phyloP scores from a whole-genome alignment of 1,140 invertebrate genomes.

The Sitobion miscanthi region DNA sequence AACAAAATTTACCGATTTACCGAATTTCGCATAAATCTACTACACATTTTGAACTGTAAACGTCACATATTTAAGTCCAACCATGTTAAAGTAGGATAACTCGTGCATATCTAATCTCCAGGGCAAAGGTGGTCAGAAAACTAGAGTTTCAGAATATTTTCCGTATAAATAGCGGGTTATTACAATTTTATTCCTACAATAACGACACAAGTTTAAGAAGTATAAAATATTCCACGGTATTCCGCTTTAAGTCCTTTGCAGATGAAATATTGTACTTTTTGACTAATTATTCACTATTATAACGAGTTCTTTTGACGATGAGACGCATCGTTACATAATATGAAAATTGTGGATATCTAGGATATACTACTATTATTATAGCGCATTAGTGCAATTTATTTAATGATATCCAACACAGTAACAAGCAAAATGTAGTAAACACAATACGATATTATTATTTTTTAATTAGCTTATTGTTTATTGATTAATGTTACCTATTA shows the following conservation, averaged over 20 bases:
- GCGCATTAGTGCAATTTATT: not conserved
- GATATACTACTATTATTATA: not conserved
- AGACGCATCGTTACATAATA: not conserved
- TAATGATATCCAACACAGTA: not conserved
- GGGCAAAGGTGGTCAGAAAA: not conserved
- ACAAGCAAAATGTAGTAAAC: not conserved
- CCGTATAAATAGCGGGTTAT: not conserved
- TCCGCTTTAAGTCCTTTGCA: not conserved
- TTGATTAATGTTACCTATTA: too few relatives aligned
- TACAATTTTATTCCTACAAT: not conserved
- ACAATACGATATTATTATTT: not conserved
- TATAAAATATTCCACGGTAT: not conserved
- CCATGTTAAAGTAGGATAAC: not conserved
- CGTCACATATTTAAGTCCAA: not conserved
- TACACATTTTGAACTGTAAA: not conserved
- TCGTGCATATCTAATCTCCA: too few relatives aligned
- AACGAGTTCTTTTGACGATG: not conserved
- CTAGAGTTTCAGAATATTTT: not conserved
- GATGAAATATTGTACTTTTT: not conserved
- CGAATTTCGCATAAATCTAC: not conserved
- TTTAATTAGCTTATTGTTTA: not conserved
- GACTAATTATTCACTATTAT: not conserved
- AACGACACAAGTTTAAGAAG: not conserved
- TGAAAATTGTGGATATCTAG: not conserved
- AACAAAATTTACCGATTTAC: too few relatives aligned